Evolutionary conservation across 2,113 vertebrate genomes (phyloP).

Genomic region (Rhinichthys klamathensis): DNA sequence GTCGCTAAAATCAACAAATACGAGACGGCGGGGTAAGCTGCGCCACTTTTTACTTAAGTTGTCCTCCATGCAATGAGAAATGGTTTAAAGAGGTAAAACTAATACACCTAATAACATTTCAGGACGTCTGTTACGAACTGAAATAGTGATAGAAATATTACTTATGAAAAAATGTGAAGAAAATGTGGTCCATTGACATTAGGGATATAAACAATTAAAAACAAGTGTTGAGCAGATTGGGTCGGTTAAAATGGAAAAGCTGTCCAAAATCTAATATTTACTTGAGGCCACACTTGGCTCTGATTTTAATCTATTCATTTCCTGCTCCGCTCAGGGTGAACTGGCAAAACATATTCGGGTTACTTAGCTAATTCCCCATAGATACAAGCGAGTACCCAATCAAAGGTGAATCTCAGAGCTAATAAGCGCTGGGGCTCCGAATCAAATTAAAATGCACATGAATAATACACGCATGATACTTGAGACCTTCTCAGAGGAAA

Average conservation of each 20-base stretch:
- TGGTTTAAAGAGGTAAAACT: background rate
- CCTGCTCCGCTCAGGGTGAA: constrained; percentile 24
- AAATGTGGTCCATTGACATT: background rate
- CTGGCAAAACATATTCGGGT: constrained; percentile 36
- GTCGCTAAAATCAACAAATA: too few relatives aligned
- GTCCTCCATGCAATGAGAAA: background rate
- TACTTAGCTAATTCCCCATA: constrained; percentile 28
- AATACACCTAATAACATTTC: background rate
- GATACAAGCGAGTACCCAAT: constrained; percentile 26
- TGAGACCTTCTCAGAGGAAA: constrained; percentile 39
- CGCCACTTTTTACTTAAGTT: background rate
- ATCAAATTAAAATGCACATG: constrained; percentile 37
- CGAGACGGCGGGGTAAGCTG: too few relatives aligned
- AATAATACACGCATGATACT: constrained; percentile 26
- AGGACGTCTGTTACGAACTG: background rate
- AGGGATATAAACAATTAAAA: constrained; percentile 2
- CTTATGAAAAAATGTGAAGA: background rate
- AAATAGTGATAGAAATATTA: background rate
- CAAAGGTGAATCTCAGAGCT: constrained; percentile 44
- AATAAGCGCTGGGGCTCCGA: constrained; percentile 24
- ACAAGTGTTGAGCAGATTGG: background rate
- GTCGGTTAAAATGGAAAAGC: background rate
- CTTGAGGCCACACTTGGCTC: constrained; percentile 13
- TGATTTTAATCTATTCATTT: constrained; percentile 33
- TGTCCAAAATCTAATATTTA: constrained; percentile 19